Percentiles rank a stretch among this genome's conserved stretches.
Evolutionary conservation across 2,888 invertebrate genomes (phyloP).

Genomic region (Diaperis boleti): DNA sequence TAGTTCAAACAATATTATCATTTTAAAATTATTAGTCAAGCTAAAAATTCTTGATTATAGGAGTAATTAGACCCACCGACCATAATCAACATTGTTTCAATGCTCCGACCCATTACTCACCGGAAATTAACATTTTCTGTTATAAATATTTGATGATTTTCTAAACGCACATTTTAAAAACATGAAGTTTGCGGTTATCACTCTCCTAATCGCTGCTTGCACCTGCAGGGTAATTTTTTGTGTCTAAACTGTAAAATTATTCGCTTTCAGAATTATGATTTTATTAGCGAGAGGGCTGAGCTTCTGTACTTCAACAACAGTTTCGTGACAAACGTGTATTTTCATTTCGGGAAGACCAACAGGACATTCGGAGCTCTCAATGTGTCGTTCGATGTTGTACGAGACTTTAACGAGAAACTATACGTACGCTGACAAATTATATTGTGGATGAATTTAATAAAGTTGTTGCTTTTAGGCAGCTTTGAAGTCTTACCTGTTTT

Average conservation of each 20-base stretch:
- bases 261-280: constrained; percentile 14
- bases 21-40: not conserved
- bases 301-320: constrained; percentile 6
- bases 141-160: constrained; percentile 6
- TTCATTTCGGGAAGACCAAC: constrained; percentile 17
- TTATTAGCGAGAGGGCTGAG: constrained; percentile 7
- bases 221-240: not conserved
- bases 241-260: not conserved
- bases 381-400: constrained; percentile 5
- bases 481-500: constrained; percentile 8
- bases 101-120: too few relatives aligned
- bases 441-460: not conserved
- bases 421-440: not conserved
- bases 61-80: too few relatives aligned
- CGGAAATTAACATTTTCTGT: constrained; percentile 12
- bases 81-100: too few relatives aligned
- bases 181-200: not conserved
- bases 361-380: constrained; percentile 7
- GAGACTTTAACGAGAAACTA: constrained; percentile 9
- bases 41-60: too few relatives aligned
- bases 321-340: not conserved
- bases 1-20: not conserved
- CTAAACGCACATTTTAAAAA: not conserved
- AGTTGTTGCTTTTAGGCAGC: constrained; percentile 6
- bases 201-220: not conserved